Base-by-base conservation (phyloP, 2,797 vertebrate genomes). In the Pangasius macronema region DNA sequence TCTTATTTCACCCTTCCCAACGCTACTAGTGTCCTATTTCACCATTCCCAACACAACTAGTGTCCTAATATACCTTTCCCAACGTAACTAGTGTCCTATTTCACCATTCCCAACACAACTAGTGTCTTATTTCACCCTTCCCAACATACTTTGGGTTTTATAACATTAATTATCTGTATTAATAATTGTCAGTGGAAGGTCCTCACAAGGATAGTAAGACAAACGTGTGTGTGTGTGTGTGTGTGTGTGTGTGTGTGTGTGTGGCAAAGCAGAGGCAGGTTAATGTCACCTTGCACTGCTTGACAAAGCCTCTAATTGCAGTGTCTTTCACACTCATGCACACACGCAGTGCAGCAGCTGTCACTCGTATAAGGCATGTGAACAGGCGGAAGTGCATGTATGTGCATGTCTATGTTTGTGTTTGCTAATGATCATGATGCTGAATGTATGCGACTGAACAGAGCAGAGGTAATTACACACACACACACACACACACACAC, bases 221-320 rank as follows among this genome's bases (percentile, higher is more conserved):
- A 67, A 67, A 33, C 3, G 70, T 73, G 59, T 20, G 57, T 27
- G 36, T 63, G 33, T 14, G 14, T 65, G 27, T 46, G 13, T 46
- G 24, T 22, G 42, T 13, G 27, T 68, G n/a, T 14, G 20, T 27
- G 82, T 51, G 39, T 24, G 33, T 59, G 27, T 57, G 77, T 57
- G 36, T 68, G 46, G n/a, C 30, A 36, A 81, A 51, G 33, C 57
- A 82, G 39, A 53, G 86, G 80, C 72, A 83, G 70, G 82, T 39
- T 72, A 24, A 84, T 87, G 87, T 87, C 87, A 87, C 86, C 82
- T 87, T 84, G 73, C 51, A 33, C 72, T 68, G 72, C 42, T 73
- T 83, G 81, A 75, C 70, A 75, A 76, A 83, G 49, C 49, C 63
- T 80, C 57, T 81, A 86, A 81, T 86, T 81, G 85, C 85, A 36